Percentiles rank a stretch among this genome's conserved stretches.
phyloP scores from a whole-genome alignment of 2,888 invertebrate species.

The Rutpela maculata region DNA sequence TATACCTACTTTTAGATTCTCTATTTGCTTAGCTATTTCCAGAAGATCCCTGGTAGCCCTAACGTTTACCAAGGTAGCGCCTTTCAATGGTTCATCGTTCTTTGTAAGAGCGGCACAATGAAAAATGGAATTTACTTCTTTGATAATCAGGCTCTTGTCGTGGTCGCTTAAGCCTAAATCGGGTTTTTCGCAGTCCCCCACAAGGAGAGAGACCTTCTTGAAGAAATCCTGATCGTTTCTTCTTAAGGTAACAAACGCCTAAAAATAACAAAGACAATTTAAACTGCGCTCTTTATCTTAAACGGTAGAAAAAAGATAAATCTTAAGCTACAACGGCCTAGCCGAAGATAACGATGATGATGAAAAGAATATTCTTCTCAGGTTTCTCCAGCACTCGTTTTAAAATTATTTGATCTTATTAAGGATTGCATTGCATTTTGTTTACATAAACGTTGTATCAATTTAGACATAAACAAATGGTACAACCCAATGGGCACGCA shows the following conservation, averaged over 20 bases:
- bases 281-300: background rate
- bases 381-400: no score
- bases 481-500: no score
- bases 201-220: slow-evolving; percentile 77
- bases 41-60: slow-evolving; percentile 80
- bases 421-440: no score
- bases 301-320: no score
- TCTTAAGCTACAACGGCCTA: no score
- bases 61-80: slow-evolving; percentile 82
- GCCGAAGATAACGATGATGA: no score
- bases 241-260: slow-evolving; percentile 76
- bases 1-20: slow-evolving; percentile 77
- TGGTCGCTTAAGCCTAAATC: slow-evolving; percentile 75
- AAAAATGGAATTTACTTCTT: slow-evolving; percentile 80
- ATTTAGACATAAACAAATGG: no score
- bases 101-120: slow-evolving; percentile 85
- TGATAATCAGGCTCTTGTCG: slow-evolving; percentile 74
- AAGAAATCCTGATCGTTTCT: slow-evolving; percentile 74
- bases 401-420: no score
- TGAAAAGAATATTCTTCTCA: no score
- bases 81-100: slow-evolving; percentile 83
- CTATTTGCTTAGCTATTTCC: slow-evolving; percentile 74
- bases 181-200: slow-evolving; percentile 76
- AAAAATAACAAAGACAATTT: slow-evolving; percentile 44
- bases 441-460: no score